These are phyloP conservation scores for Echiichthys vipera DNA, from an alignment of 2,797 vertebrate genomes.

Conservation along the genomic window DNA sequence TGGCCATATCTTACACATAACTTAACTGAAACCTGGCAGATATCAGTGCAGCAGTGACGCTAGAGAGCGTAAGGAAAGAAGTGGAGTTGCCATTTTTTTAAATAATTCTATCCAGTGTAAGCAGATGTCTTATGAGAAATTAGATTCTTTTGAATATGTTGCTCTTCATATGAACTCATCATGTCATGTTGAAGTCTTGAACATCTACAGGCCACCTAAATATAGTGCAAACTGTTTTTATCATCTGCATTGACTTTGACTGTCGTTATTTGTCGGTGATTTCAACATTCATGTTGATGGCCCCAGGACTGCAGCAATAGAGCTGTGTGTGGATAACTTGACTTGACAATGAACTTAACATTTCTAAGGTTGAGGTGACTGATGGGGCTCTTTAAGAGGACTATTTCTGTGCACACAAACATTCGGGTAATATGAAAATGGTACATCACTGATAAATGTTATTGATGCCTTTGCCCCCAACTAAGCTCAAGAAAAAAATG, in stretches of 20 bases:
- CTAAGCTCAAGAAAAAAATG: too few relatives aligned
- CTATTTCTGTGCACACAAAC: background rate
- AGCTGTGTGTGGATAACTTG: background rate
- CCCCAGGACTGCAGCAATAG: background rate
- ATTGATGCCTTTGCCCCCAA: background rate
- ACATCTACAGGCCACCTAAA: background rate
- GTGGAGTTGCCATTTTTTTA: background rate
- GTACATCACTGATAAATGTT: background rate
- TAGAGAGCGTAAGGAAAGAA: background rate
- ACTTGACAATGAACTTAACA: background rate
- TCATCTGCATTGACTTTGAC: background rate
- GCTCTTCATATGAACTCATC: background rate
- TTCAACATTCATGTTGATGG: background rate
- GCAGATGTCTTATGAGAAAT: background rate
- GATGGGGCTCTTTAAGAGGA: background rate
- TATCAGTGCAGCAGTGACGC: background rate
- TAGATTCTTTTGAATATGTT: background rate
- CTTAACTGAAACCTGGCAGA: background rate
- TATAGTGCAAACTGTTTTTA: background rate
- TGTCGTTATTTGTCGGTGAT: background rate
- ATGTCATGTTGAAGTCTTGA: background rate
- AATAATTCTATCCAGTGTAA: background rate
- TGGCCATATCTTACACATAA: too few relatives aligned
- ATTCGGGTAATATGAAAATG: background rate
- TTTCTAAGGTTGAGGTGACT: background rate